Conservation (phyloP, 2,888 invertebrate genomes). For the Coelogynopora nodosa region DNA sequence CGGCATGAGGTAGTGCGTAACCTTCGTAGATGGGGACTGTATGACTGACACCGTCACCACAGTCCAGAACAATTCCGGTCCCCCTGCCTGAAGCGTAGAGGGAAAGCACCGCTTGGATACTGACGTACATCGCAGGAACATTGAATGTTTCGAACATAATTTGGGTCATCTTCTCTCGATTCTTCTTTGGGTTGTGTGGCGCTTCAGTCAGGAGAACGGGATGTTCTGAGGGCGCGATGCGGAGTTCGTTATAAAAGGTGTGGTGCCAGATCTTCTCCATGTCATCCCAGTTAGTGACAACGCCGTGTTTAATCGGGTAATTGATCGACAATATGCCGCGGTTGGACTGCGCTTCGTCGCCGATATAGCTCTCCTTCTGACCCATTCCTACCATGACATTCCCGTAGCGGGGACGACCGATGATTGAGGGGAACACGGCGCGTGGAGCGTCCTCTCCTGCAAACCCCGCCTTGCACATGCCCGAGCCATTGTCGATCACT, state of each 20-base stretch:
- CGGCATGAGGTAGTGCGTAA: slow-evolving; percentile 65
- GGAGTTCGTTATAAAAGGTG: slow-evolving; percentile 85
- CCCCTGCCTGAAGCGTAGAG: slow-evolving; percentile 79
- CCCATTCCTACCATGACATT: slow-evolving; percentile 98
- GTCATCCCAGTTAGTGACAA: slow-evolving; percentile 98
- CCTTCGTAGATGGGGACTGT: slow-evolving; percentile 97
- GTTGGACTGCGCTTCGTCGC: slow-evolving; percentile 92
- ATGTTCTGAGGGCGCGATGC: slow-evolving; percentile 95
- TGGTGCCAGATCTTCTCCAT: slow-evolving; percentile 99
- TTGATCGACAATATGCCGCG: slow-evolving; percentile 86
- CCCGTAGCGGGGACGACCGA: slow-evolving; percentile 93
- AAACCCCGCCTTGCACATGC: too few species aligned
- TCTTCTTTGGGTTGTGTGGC: slow-evolving; percentile 86
- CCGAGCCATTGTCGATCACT: too few species aligned
- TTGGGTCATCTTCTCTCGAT: slow-evolving; percentile 95
- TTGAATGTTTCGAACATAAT: slow-evolving; percentile 98
- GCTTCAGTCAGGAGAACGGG: slow-evolving; percentile 96
- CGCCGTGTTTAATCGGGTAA: slow-evolving; percentile 99
- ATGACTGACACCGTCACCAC: slow-evolving; percentile 97
- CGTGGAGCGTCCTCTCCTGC: too few species aligned
- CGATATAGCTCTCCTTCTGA: slow-evolving; percentile 85
- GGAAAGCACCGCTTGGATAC: slow-evolving; percentile 97
- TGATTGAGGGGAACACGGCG: too few species aligned
- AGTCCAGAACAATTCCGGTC: slow-evolving; percentile 94
- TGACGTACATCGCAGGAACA: slow-evolving; percentile 94